Base-by-base conservation (phyloP, 2,113 vertebrate genomes). In the Plectropomus leopardus region DNA sequence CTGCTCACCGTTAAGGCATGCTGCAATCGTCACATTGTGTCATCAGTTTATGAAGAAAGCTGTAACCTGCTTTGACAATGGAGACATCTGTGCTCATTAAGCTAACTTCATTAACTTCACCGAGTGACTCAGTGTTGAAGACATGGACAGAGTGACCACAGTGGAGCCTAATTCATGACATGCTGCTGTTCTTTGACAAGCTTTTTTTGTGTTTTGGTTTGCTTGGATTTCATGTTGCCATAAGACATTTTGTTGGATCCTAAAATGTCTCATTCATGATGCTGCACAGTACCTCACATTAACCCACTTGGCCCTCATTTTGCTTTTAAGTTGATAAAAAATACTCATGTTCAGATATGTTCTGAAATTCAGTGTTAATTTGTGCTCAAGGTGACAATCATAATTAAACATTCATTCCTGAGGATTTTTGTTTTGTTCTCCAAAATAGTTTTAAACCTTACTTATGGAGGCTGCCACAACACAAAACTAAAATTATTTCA, bases 111-210 rank as follows among this genome's bases (percentile, higher is more conserved):
- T 76, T 88, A 80, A 86, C 66, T 30, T 36, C 30, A 48, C 61
- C 26, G 16, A 55, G 26, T 76, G 66, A 81, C 82, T 78, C 48
- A 48, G 68, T 89, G 79, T 80, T 84, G 64, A 88, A 83, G 76
- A 76, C 66, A 51, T 77, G 64, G 50, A 77, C 28, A 71, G 45
- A 67, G n/a, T 75, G 57, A 51, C 72, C 7, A 0, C 42, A 78
- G 75, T 86, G 42, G 44, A 83, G 86, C 32, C 87, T 83, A 45
- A 76, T 89, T 58, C 64, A 63, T 80, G 70, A 48, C 32, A 57
- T 89, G 81, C 89, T 93, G 88, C 90, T 93, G 91, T 89, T 92
- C 79, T 78, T 65, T 87, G 68, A 80, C 42, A 70, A 88, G 76
- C 80, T 88, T 69, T 73, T 64, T 72, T 42, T 68, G 58, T 67